Percentiles rank a stretch among this genome's conserved stretches.
These are phyloP conservation scores for Drosophila putrida DNA, from an alignment of 2,888 invertebrate species.

Conservation along the genomic window DNA sequence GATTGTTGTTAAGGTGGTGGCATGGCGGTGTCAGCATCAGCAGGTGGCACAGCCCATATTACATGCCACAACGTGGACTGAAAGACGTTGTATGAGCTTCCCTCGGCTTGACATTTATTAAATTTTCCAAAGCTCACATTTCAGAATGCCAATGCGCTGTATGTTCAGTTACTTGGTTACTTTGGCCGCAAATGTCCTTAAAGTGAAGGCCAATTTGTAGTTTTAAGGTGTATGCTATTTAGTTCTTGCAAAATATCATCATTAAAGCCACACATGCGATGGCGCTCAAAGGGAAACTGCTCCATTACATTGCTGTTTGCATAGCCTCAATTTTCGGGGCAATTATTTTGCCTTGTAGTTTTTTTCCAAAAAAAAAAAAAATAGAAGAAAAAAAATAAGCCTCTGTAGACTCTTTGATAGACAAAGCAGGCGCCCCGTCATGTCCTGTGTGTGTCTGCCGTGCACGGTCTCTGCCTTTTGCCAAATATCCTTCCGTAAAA, in stretches of 20 bases:
- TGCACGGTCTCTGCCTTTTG: constrained; percentile 21
- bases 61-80: constrained; percentile 15
- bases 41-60: constrained; percentile 44
- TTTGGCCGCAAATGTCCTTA: constrained; percentile 7
- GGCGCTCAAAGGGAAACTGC: constrained; percentile 67
- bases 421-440: constrained; percentile 33
- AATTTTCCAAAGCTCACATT: constrained; percentile 57
- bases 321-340: constrained; percentile 78
- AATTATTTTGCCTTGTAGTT: constrained; percentile 73
- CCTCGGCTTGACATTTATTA: constrained; percentile 67
- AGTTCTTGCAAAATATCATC: constrained; percentile 68
- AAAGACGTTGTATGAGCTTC: constrained; percentile 18
- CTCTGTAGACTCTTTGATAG: constrained; percentile 41
- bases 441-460: constrained; percentile 10
- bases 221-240: not conserved
- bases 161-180: constrained; percentile 18
- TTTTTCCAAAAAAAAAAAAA: constrained; percentile 43
- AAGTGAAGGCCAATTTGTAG: constrained; percentile 8
- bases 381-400: not conserved
- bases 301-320: constrained; percentile 78
- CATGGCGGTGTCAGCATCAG: constrained; percentile 27
- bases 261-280: constrained; percentile 61
- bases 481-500: constrained; percentile 73
- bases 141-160: constrained; percentile 24
- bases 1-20: constrained; percentile 30